Evolutionary conservation across 2,888 invertebrate species (phyloP).

Genomic region (Pteria penguin): DNA sequence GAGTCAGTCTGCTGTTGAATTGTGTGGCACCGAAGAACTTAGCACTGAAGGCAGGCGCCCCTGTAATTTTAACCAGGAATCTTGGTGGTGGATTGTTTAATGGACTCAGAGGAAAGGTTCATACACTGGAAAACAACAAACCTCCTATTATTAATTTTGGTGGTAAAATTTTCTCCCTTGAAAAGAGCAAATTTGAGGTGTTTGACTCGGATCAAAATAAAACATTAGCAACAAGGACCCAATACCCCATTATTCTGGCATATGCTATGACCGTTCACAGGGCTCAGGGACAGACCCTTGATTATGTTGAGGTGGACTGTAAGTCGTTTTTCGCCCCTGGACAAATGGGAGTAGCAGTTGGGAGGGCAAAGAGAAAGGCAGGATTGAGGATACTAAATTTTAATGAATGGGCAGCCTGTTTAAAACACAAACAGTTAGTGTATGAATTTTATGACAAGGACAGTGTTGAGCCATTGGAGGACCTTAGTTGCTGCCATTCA

Average conservation of each 20-base stretch:
- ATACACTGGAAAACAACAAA: neutral
- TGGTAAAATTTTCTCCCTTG: constrained; percentile 3
- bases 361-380: constrained; percentile 1
- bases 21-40: neutral
- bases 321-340: constrained; percentile 5
- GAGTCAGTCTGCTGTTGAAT: neutral
- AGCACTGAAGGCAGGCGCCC: neutral
- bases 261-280: constrained; percentile 24
- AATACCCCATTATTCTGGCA: constrained; percentile 11
- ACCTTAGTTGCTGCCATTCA: neutral
- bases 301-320: constrained; percentile 14
- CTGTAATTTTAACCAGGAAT: neutral
- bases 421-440: constrained; percentile 12
- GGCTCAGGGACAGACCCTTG: constrained; percentile 21
- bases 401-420: neutral
- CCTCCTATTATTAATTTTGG: neutral
- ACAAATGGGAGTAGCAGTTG: constrained; percentile 18
- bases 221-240: constrained; percentile 1
- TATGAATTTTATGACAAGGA: constrained; percentile 24
- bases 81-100: neutral
- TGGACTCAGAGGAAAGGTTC: neutral
- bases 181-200: constrained; percentile 4
- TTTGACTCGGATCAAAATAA: neutral
- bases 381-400: constrained; percentile 6
- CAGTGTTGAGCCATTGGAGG: neutral